Base-by-base conservation (phyloP, 2,797 vertebrate genomes). In the Notolabrus celidotus region DNA sequence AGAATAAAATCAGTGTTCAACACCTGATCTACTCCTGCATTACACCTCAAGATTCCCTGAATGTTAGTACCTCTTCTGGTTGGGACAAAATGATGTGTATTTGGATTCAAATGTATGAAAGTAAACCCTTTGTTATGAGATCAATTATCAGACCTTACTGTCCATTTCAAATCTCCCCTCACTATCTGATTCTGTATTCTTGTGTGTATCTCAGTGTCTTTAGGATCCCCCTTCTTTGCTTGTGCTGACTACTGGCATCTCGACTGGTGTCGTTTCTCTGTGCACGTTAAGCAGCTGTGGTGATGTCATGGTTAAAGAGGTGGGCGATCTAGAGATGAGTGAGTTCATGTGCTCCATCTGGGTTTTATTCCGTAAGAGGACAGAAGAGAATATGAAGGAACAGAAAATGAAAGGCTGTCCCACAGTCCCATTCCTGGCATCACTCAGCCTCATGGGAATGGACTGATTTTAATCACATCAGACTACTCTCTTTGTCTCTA, bases 281-380 rank as follows among this genome's bases (percentile, higher is more conserved):
- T 70, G 56, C 78, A 79, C 76, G 53, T 77, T 34, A 71, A 79
- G 60, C 74, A 82, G 80, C 75, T 82, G 84, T 61, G 70, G 60
- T 89, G 86, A 90, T 71, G 75, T 87, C 80, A 89, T 81, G 73
- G 80, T 78, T 65, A 77, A 80, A 81, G 75, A 81, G 67, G 77
- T 83, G 77, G 75, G 46, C 33, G 39, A 79, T 83, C 61, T 77
- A 65, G 80, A 81, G 76, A 87, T 70, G 75, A 84, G 68, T 75
- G 77, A 79, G 76, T 87, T 89, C 68, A 85, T 86, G 57, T 66
- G 71, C 72, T 80, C 73, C 84, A 86, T 88, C 78, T 86, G 85
- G 80, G 36, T 89, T 89, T 82, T 69, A 81, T 91, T 90, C 55
- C 49, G 42, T 39, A 22, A 67, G 45, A 66, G 54, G 76, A 59